phyloP scores from a whole-genome alignment of 2,113 vertebrate species.

The Microcebus tavaratra region DNA sequence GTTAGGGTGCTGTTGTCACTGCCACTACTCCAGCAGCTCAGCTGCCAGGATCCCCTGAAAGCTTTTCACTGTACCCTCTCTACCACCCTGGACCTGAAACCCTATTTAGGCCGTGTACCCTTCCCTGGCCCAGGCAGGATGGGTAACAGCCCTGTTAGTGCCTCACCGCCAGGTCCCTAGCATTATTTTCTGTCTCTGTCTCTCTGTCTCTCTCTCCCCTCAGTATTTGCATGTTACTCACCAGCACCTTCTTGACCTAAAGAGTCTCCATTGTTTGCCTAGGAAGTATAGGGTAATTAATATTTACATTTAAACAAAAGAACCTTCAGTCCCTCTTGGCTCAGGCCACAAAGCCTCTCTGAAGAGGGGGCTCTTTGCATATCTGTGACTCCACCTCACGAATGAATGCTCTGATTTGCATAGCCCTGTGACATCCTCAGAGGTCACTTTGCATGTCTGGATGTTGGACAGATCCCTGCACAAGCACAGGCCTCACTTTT shows the following conservation, averaged over 20 bases:
- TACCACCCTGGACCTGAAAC: background rate
- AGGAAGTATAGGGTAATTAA: background rate
- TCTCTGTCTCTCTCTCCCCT: too few species aligned
- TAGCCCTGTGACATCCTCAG: background rate
- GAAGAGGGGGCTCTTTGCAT: background rate
- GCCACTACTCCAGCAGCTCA: background rate
- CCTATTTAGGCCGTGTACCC: background rate
- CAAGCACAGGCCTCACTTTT: background rate
- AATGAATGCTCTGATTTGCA: slow-evolving; percentile 29
- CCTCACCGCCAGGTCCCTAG: background rate
- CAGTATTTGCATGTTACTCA: background rate
- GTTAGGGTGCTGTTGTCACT: background rate
- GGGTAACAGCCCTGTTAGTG: background rate
- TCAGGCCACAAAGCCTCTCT: background rate
- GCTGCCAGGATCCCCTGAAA: background rate
- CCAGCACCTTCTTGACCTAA: background rate
- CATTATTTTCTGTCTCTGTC: background rate
- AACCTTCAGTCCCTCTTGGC: background rate
- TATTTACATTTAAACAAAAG: slow-evolving; percentile 61
- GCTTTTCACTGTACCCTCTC: background rate
- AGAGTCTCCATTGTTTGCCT: slow-evolving; percentile 54
- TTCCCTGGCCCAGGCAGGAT: background rate
- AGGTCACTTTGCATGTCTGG: background rate
- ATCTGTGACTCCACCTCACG: background rate
- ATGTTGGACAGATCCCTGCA: background rate